These are phyloP conservation scores for Pardalotus punctatus DNA, from an alignment of 2,113 vertebrate genomes.

Conservation along the genomic window DNA sequence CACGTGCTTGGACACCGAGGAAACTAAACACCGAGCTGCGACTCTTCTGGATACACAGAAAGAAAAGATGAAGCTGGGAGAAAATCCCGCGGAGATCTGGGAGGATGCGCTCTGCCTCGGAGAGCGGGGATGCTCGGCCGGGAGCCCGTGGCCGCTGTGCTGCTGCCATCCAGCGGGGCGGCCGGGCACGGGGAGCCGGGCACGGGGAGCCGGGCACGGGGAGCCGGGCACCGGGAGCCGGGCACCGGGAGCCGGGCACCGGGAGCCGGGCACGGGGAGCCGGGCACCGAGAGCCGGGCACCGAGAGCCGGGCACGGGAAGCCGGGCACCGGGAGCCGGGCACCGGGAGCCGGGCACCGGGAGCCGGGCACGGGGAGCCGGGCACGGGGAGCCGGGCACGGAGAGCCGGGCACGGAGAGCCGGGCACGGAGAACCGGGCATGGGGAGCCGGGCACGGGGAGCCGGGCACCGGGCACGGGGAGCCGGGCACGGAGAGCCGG, in stretches of 20 bases:
- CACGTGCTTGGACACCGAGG: rapidly evolving
- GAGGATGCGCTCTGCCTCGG: rapidly evolving
- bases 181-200: neutral
- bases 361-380: neutral
- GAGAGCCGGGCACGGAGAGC: neutral
- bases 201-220: neutral
- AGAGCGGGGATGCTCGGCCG: rapidly evolving
- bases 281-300: neutral
- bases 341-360: neutral
- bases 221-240: neutral
- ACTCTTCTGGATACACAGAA: neutral
- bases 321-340: neutral
- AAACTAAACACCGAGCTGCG: neutral
- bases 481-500: neutral
- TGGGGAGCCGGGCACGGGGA: neutral
- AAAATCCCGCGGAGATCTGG: neutral
- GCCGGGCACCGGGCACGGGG: neutral
- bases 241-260: neutral
- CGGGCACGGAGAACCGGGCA: neutral
- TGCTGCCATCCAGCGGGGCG: constrained; percentile 58
- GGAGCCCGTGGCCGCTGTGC: neutral
- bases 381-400: neutral
- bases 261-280: neutral
- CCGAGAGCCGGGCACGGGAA: neutral
- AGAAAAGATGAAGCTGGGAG: neutral